A percentile compares a stretch with the other conserved stretches of the same genome.
Evolutionary conservation across 2,888 invertebrate genomes (phyloP).

Genomic region (Drosophila merina): DNA sequence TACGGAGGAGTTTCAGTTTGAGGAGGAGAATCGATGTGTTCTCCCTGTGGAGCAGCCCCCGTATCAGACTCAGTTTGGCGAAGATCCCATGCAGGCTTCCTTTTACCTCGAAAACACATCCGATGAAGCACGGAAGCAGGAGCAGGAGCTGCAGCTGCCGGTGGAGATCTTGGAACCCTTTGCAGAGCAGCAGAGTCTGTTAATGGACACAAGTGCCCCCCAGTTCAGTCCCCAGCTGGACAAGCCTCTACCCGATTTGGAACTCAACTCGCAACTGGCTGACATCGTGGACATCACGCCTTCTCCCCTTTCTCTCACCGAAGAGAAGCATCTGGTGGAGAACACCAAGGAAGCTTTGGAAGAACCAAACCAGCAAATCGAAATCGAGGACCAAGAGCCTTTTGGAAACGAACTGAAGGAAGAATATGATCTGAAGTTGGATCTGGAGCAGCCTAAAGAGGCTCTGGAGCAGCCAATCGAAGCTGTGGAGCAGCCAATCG

Average conservation of each 20-base stretch:
- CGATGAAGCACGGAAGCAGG: constrained; percentile 38
- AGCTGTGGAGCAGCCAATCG: constrained; percentile 23
- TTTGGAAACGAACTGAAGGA: constrained; percentile 10
- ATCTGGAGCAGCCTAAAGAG: constrained; percentile 21
- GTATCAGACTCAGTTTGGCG: constrained; percentile 20
- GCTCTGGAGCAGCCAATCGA: too few relatives aligned
- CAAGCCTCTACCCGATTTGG: constrained; percentile 26
- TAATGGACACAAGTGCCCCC: constrained; percentile 64
- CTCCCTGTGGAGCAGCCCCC: constrained; percentile 47
- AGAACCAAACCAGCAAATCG: neutral
- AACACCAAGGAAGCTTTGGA: constrained; percentile 70
- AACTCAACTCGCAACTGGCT: constrained; percentile 54
- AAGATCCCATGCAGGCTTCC: constrained; percentile 78
- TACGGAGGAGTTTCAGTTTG: constrained; percentile 76
- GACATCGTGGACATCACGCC: constrained; percentile 65
- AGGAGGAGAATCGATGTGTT: constrained; percentile 40
- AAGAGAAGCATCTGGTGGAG: constrained; percentile 79
- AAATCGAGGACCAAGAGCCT: constrained; percentile 2
- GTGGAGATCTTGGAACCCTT: constrained; percentile 15
- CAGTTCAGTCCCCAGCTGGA: constrained; percentile 21
- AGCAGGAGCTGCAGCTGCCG: constrained; percentile 7
- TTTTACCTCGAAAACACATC: constrained; percentile 72
- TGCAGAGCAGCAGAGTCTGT: constrained; percentile 49
- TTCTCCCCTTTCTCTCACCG: constrained; percentile 67
- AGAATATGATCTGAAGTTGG: constrained; percentile 28